Evolutionary conservation across 2,888 invertebrate species (phyloP).

Genomic region (Rhorus exstirpatorius): DNA sequence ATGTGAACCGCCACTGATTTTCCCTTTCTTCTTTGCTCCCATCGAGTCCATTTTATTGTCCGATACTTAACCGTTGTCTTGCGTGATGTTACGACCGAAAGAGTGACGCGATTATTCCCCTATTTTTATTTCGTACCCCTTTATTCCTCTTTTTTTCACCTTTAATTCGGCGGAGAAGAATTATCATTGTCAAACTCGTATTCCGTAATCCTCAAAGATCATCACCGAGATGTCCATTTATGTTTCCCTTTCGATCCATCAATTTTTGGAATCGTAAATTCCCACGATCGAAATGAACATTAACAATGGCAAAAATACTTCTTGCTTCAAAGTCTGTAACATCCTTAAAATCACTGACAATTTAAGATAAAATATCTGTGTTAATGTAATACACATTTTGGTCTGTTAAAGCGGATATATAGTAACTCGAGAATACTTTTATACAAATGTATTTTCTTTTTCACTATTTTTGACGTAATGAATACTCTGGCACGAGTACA

Average conservation of each 20-base stretch:
- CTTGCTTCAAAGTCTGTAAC: neutral
- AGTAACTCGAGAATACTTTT: too few relatives aligned
- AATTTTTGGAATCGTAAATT: neutral
- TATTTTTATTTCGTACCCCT: slow-evolving; percentile 21
- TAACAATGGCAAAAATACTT: neutral
- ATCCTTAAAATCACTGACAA: neutral
- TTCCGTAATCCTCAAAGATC: slow-evolving; percentile 35
- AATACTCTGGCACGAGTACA: too few relatives aligned
- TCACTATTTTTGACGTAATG: too few relatives aligned
- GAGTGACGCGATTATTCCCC: slow-evolving; percentile 26
- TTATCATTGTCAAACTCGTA: slow-evolving; percentile 21
- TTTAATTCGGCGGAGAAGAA: slow-evolving; percentile 2
- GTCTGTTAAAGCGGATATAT: too few relatives aligned
- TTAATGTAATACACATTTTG: too few relatives aligned
- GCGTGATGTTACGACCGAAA: slow-evolving; percentile 21
- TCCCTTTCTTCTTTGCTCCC: slow-evolving; percentile 35
- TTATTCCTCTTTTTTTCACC: slow-evolving; percentile 26
- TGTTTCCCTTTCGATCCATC: slow-evolving; percentile 3
- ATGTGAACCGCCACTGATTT: slow-evolving; percentile 58
- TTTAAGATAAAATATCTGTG: too few relatives aligned
- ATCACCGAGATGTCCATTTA: slow-evolving; percentile 16
- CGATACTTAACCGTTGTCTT: slow-evolving; percentile 26
- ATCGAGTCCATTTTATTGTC: slow-evolving; percentile 41
- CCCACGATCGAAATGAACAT: slow-evolving; percentile 30
- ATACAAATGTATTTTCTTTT: too few relatives aligned